phyloP scores from a whole-genome alignment of 2,113 vertebrate genomes.

The Salvelinus fontinalis region DNA sequence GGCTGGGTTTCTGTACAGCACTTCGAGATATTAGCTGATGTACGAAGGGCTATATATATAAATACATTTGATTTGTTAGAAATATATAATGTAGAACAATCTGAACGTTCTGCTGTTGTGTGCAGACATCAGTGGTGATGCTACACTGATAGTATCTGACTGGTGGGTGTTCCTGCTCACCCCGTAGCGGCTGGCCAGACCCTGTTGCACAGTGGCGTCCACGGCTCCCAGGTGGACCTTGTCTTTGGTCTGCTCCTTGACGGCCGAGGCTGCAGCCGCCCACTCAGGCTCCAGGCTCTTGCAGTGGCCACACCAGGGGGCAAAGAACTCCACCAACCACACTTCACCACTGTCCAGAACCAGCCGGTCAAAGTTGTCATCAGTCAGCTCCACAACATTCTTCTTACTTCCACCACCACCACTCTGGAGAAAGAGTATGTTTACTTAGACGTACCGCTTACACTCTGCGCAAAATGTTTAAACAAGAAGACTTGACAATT shows the following conservation, averaged over 20 bases:
- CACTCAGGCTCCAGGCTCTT: slow-evolving; percentile 97
- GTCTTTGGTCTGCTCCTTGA: slow-evolving; percentile 92
- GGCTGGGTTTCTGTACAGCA: too few species aligned
- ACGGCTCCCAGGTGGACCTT: slow-evolving; percentile 90
- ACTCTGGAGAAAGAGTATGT: slow-evolving; percentile 56
- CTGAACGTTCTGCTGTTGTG: too few species aligned
- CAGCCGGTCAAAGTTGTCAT: slow-evolving; percentile 88
- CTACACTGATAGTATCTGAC: too few species aligned
- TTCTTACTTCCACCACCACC: slow-evolving; percentile 77
- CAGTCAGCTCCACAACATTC: slow-evolving; percentile 90
- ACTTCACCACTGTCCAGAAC: slow-evolving; percentile 82
- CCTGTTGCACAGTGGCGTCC: slow-evolving; percentile 89
- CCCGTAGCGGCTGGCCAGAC: slow-evolving; percentile 82
- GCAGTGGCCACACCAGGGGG: slow-evolving; percentile 99
- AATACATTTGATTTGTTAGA: too few species aligned
- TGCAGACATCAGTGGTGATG: too few species aligned
- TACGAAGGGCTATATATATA: too few species aligned
- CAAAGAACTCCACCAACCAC: slow-evolving; percentile 98
- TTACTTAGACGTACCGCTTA: too few species aligned
- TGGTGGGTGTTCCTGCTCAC: slow-evolving; percentile 68
- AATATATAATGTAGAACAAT: too few species aligned
- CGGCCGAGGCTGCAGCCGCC: slow-evolving; percentile 87
- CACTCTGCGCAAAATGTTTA: too few species aligned
- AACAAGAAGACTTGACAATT: too few species aligned
- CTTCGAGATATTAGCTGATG: too few species aligned